These are phyloP conservation scores for Triplophysa dalaica DNA, from an alignment of 2,113 vertebrate species.

Conservation along the genomic window DNA sequence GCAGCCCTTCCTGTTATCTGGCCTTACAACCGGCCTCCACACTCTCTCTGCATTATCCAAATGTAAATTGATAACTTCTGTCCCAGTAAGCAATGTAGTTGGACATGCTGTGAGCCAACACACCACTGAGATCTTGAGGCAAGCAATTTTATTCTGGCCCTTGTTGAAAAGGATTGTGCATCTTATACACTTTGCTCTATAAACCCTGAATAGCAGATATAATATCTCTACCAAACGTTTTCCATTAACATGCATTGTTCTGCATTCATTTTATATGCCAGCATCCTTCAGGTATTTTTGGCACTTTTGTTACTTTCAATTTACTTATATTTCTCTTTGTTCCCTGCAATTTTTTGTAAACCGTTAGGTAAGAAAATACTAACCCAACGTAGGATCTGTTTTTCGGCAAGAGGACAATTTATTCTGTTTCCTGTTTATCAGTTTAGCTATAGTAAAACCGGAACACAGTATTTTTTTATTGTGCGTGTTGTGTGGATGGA, in stretches of 20 bases:
- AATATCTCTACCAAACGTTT: background rate
- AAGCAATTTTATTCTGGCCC: background rate
- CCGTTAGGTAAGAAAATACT: background rate
- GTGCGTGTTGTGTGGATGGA: constrained; percentile 22
- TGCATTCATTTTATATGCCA: constrained; percentile 4
- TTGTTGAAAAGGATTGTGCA: background rate
- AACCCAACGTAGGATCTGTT: background rate
- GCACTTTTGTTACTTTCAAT: constrained; percentile 2
- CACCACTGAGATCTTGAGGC: background rate
- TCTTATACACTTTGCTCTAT: background rate
- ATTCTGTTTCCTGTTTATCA: constrained; percentile 30
- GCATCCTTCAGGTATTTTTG: background rate
- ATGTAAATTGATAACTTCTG: constrained; percentile 26
- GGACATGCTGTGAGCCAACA: background rate
- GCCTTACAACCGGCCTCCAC: background rate
- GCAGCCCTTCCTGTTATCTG: constrained; percentile 20
- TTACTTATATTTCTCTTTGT: background rate
- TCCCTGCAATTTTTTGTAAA: background rate
- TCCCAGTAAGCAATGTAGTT: background rate
- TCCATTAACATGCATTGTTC: background rate
- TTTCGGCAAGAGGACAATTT: background rate
- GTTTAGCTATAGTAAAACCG: background rate
- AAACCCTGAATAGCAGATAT: background rate
- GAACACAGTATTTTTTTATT: constrained; percentile 7
- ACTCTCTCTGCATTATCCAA: constrained; percentile 11